Evolutionary conservation across 1,140 invertebrate genomes (phyloP).

Genomic region (Choristoneura fumiferana): DNA sequence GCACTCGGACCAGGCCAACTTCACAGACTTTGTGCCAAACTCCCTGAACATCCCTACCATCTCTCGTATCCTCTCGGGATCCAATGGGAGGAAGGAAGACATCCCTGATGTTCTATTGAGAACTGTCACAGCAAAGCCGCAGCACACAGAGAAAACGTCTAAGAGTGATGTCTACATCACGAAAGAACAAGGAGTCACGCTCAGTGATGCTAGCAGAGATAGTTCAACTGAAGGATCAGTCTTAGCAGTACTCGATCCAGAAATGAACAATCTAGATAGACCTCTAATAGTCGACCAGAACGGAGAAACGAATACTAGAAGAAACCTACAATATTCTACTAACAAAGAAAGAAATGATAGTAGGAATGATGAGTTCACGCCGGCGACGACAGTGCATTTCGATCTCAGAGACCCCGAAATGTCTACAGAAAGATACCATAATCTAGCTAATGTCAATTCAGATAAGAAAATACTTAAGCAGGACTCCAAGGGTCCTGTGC

Average conservation of each 20-base stretch:
- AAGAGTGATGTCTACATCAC: conserved; percentile 64
- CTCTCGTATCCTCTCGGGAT: conserved; percentile 88
- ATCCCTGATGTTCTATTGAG: conserved; percentile 86
- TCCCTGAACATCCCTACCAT: conserved; percentile 84
- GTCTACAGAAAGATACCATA: conserved; percentile 75
- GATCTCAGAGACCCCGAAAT: conserved; percentile 72
- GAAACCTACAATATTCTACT: conserved; percentile 74
- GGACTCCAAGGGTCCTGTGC: conserved; percentile 60
- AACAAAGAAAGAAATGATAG: conserved; percentile 65
- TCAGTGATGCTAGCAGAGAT: conserved; percentile 63
- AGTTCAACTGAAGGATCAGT: conserved; percentile 71
- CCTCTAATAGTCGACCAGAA: conserved; percentile 72
- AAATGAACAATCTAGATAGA: conserved; percentile 78
- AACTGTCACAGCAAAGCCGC: conserved; percentile 82
- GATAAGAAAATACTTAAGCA: conserved; percentile 71
- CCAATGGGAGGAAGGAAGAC: conserved; percentile 88
- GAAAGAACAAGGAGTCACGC: conserved; percentile 65
- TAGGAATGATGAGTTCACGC: conserved; percentile 56
- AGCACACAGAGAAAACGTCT: conserved; percentile 67
- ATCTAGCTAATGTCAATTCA: conserved; percentile 72
- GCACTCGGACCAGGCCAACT: conserved; percentile 74
- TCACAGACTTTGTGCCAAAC: conserved; percentile 82
- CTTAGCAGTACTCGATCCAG: conserved; percentile 71
- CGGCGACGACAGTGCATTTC: conserved; percentile 69
- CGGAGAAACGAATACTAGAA: conserved; percentile 73